Conservation (phyloP, 2,113 vertebrate genomes). For the Patagioenas fasciata region DNA sequence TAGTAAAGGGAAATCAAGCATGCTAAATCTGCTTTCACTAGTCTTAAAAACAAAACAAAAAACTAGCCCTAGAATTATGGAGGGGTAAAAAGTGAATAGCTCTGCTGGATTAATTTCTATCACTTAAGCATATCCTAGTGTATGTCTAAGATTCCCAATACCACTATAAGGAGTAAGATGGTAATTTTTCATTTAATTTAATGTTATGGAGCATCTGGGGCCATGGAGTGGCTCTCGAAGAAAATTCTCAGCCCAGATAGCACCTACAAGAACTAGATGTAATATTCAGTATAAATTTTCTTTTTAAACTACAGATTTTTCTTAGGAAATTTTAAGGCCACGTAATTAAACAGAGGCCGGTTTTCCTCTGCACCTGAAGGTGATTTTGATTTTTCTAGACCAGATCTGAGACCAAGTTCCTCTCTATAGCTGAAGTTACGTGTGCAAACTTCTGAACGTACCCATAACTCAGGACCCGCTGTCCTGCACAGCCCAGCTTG, state of each 20-base stretch:
- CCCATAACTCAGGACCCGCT: no score
- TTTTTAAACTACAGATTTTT: background rate
- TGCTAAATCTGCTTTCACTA: background rate
- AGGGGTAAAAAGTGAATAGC: background rate
- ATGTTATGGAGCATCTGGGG: background rate
- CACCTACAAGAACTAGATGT: background rate
- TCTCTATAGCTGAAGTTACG: background rate
- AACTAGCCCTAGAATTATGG: background rate
- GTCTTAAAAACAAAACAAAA: background rate
- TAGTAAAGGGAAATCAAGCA: background rate
- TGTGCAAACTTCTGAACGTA: background rate
- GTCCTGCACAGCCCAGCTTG: background rate
- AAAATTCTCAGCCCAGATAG: background rate
- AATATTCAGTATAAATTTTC: background rate
- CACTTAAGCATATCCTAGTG: background rate
- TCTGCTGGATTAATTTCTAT: background rate
- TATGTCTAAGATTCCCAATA: background rate
- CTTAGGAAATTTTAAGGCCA: background rate
- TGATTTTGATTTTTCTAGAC: background rate
- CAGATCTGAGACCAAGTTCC: background rate
- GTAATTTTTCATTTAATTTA: background rate
- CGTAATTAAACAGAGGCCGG: background rate
- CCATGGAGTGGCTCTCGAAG: background rate
- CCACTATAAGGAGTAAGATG: background rate
- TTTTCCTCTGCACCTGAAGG: background rate